phyloP scores from a whole-genome alignment of 2,888 invertebrate species.

The Chrysodeixis includens region DNA sequence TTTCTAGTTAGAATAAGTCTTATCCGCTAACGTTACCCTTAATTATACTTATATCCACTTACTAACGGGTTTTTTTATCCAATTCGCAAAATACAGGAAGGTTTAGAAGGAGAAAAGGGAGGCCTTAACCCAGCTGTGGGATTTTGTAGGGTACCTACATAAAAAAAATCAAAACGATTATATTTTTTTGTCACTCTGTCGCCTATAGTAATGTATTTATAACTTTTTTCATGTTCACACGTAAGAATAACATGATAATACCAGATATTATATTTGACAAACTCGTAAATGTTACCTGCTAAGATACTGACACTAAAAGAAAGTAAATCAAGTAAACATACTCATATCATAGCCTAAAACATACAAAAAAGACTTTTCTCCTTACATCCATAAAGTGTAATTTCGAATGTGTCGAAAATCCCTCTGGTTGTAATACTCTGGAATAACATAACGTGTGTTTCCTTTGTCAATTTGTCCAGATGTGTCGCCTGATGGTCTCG shows the following conservation, averaged over 20 bases:
- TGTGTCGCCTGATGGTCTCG: constrained; percentile 30
- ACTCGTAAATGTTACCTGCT: constrained; percentile 1
- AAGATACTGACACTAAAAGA: constrained; percentile 4
- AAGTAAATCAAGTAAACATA: neutral
- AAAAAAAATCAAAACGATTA: no score
- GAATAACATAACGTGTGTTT: constrained; percentile 33
- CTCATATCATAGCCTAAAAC: neutral
- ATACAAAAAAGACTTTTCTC: neutral
- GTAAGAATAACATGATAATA: neutral
- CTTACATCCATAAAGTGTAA: neutral
- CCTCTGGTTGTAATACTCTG: constrained; percentile 29
- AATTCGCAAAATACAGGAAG: no score
- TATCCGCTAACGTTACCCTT: no score
- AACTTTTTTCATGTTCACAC: neutral
- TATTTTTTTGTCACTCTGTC: neutral
- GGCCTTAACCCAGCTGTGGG: no score
- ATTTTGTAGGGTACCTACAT: no score
- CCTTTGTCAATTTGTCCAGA: constrained; percentile 51
- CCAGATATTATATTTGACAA: neutral
- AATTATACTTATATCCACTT: no score
- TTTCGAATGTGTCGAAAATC: neutral
- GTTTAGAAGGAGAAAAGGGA: no score
- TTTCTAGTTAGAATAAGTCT: no score
- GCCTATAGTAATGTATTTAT: neutral
- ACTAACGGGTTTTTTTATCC: no score